A percentile compares a stretch with the other conserved stretches of the same genome.
Evolutionary conservation across 1,140 invertebrate species (phyloP).

Genomic region (Cotesia typhae): DNA sequence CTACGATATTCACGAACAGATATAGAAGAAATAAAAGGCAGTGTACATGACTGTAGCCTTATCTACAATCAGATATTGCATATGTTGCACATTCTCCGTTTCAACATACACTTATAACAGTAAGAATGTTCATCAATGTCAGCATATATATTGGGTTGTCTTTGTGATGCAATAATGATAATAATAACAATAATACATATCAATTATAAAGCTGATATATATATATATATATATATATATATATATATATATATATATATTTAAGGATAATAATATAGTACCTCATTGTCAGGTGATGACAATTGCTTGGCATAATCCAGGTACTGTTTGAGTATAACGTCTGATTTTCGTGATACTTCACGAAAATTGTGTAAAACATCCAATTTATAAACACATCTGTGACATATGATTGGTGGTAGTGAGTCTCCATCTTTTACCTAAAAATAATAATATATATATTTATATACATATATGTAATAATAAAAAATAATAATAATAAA

Average conservation of each 20-base stretch:
- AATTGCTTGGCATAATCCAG: slow-evolving; percentile 64
- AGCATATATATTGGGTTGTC: slow-evolving; percentile 46
- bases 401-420: slow-evolving; percentile 65
- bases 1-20: slow-evolving; percentile 30
- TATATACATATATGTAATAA: neutral
- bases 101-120: slow-evolving; percentile 57
- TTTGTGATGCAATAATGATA: slow-evolving; percentile 36
- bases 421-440: slow-evolving; percentile 66
- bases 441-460: slow-evolving; percentile 31
- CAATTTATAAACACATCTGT: slow-evolving; percentile 65
- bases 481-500: neutral
- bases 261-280: slow-evolving; percentile 37
- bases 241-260: slow-evolving; percentile 1
- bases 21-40: slow-evolving; percentile 32
- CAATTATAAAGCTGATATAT: neutral
- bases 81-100: slow-evolving; percentile 55
- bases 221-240: neutral
- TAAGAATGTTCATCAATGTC: slow-evolving; percentile 50
- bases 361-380: slow-evolving; percentile 65
- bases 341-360: slow-evolving; percentile 65
- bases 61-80: slow-evolving; percentile 57
- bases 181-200: slow-evolving; percentile 19
- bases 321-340: slow-evolving; percentile 67
- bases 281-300: slow-evolving; percentile 57
- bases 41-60: slow-evolving; percentile 47